A percentile compares a stretch with the other conserved stretches of the same genome.
phyloP scores from a whole-genome alignment of 2,797 vertebrate species.

The Malacoraja senta region DNA sequence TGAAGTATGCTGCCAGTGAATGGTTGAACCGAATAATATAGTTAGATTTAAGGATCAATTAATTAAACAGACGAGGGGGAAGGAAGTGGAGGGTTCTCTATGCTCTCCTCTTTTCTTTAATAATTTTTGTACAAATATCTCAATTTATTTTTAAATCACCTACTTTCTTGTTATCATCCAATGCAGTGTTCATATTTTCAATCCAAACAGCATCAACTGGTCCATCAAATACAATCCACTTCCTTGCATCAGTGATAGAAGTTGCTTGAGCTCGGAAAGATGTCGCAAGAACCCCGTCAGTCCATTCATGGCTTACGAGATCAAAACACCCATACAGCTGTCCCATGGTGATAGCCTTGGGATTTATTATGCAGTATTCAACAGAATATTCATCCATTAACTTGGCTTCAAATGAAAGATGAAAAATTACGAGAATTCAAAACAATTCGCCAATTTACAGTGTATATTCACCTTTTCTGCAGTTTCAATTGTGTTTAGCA shows the following conservation, averaged over 20 bases:
- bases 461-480: not conserved
- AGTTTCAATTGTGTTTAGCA: not conserved
- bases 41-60: too few relatives aligned
- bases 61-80: too few relatives aligned
- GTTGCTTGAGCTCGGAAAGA: conserved; percentile 76
- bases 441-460: not conserved
- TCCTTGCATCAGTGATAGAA: conserved; percentile 66
- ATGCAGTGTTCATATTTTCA: conserved; percentile 92
- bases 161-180: conserved; percentile 96
- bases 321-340: conserved; percentile 87
- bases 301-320: conserved; percentile 83
- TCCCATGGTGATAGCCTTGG: conserved; percentile 88
- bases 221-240: conserved; percentile 93
- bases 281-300: conserved; percentile 78
- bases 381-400: conserved; percentile 80
- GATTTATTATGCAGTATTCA: conserved; percentile 77
- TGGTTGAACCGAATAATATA: too few relatives aligned
- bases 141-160: not conserved
- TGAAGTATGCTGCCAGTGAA: too few relatives aligned
- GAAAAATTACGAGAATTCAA: not conserved
- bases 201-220: conserved; percentile 94
- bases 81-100: too few relatives aligned
- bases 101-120: not conserved
- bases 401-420: conserved; percentile 50
- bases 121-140: not conserved